Conservation (phyloP, 2,888 invertebrate genomes). For the Epirrhoe alternata region DNA sequence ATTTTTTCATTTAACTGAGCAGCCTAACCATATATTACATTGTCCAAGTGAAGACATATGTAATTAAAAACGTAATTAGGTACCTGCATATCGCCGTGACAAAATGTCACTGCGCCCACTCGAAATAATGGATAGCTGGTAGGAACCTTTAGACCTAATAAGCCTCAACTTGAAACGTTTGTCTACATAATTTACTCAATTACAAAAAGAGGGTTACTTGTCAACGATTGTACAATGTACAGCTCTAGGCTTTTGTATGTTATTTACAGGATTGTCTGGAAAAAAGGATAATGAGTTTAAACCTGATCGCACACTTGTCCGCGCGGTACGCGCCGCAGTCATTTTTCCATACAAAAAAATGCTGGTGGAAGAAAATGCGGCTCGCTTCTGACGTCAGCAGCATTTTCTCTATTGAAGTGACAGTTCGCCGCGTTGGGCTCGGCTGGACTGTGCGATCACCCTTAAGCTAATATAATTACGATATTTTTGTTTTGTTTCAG, state of each 20-base stretch:
- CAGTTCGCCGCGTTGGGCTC: no score
- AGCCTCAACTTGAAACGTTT: not conserved
- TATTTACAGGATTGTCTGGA: no score
- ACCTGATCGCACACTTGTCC: no score
- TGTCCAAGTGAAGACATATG: constrained; percentile 11
- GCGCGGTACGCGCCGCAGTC: no score
- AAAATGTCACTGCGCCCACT: constrained; percentile 18
- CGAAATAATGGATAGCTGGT: constrained; percentile 7
- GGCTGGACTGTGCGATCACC: no score
- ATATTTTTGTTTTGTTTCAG: no score
- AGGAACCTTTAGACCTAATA: not conserved
- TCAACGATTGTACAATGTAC: not conserved
- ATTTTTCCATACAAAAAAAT: no score
- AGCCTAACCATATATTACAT: constrained; percentile 12
- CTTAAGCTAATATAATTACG: no score
- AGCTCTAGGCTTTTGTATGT: not conserved
- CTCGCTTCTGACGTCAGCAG: no score
- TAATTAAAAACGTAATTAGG: constrained; percentile 19
- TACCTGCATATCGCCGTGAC: constrained; percentile 21
- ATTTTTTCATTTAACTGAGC: constrained; percentile 13
- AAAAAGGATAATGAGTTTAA: no score
- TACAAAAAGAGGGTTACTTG: not conserved
- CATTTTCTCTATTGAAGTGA: no score
- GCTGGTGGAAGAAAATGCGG: no score
- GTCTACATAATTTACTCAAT: not conserved